Evolutionary conservation across 1,140 invertebrate genomes (phyloP).

Genomic region (Drosophila ananassae): DNA sequence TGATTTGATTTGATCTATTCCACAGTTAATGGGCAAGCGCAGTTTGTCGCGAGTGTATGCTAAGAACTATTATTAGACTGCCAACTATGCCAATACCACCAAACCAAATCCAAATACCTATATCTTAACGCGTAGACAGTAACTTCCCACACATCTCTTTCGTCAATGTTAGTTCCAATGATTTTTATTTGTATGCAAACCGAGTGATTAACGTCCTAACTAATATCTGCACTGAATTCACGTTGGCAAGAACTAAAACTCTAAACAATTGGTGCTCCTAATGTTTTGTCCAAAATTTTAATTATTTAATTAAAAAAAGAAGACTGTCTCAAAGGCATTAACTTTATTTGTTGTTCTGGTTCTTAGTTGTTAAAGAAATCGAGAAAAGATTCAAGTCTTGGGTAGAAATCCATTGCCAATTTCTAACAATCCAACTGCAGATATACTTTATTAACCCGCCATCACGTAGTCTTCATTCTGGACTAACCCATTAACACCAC

Average conservation of each 20-base stretch:
- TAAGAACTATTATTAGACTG: slow-evolving; percentile 72
- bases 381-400: no score
- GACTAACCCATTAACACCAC: slow-evolving; percentile 33
- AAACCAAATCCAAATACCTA: slow-evolving; percentile 55
- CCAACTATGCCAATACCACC: slow-evolving; percentile 57
- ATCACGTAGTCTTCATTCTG: slow-evolving; percentile 11
- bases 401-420: neutral
- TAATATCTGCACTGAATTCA: slow-evolving; percentile 43
- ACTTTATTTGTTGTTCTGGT: no score
- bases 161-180: slow-evolving; percentile 59
- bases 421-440: neutral
- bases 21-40: slow-evolving; percentile 81
- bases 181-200: slow-evolving; percentile 33
- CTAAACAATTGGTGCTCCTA: neutral
- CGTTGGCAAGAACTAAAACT: slow-evolving; percentile 32
- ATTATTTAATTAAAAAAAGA: neutral
- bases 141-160: slow-evolving; percentile 55
- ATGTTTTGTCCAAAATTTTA: neutral
- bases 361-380: neutral
- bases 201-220: slow-evolving; percentile 22
- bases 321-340: no score
- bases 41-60: slow-evolving; percentile 79
- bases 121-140: slow-evolving; percentile 57
- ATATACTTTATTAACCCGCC: neutral
- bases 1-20: slow-evolving; percentile 76